Percentiles rank a stretch among this genome's conserved stretches.
Evolutionary conservation across 1,140 invertebrate genomes (phyloP).

Genomic region (Dreissena rostriformis): DNA sequence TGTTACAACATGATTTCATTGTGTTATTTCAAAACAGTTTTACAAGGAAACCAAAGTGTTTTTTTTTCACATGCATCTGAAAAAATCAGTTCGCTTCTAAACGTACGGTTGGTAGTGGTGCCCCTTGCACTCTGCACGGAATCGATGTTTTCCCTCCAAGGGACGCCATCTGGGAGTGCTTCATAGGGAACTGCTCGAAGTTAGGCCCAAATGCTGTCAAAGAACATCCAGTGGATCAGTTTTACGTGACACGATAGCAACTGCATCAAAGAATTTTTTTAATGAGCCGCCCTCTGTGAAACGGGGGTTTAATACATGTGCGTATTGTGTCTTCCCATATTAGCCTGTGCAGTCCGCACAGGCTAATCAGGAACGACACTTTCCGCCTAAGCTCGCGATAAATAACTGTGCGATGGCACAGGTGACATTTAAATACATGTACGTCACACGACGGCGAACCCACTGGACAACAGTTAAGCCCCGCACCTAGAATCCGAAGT

Average conservation of each 20-base stretch:
- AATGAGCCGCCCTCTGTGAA: neutral
- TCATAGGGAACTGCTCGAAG: slow-evolving; percentile 34
- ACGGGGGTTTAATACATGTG: neutral
- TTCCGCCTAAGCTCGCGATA: neutral
- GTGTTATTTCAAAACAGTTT: no score
- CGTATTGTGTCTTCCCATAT: neutral
- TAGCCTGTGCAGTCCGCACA: neutral
- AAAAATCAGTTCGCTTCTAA: no score
- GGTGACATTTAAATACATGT: no score
- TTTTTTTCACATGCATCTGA: no score
- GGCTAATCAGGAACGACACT: neutral
- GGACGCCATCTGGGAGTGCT: slow-evolving; percentile 4
- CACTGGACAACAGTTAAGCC: neutral
- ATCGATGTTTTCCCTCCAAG: slow-evolving; percentile 40
- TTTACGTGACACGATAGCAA: neutral
- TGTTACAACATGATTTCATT: no score
- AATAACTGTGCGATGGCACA: no score
- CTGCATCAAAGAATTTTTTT: neutral
- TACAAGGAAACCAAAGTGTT: no score
- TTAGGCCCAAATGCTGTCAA: slow-evolving; percentile 45
- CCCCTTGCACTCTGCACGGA: slow-evolving; percentile 44
- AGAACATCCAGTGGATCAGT: neutral
- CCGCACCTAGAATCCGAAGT: slow-evolving; percentile 86
- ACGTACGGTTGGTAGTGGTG: slow-evolving; percentile 42
- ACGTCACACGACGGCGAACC: no score